Percentiles rank a stretch among this genome's conserved stretches.
Evolutionary conservation across 2,797 vertebrate species (phyloP).

Genomic region (Australoheros facetus): DNA sequence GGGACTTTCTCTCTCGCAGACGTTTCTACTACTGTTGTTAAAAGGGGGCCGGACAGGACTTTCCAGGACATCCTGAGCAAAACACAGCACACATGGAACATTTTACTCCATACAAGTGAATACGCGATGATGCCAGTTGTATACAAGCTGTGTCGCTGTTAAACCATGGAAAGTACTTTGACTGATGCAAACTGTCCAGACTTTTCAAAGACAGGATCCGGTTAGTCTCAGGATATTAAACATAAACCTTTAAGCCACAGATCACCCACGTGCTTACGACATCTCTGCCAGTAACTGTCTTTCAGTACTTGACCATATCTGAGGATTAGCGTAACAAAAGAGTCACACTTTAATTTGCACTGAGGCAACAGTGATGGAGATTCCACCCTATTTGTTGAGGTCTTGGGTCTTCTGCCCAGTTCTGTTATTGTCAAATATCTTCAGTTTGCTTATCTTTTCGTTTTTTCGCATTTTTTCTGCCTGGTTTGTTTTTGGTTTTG

Average conservation of each 20-base stretch:
- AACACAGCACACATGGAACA: neutral
- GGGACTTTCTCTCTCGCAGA: conserved; percentile 6
- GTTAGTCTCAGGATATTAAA: neutral
- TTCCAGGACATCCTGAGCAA: neutral
- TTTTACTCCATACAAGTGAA: neutral
- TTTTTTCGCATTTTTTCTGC: too few relatives aligned
- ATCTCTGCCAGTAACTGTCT: neutral
- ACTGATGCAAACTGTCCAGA: neutral
- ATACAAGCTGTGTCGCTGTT: neutral
- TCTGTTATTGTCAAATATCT: too few relatives aligned
- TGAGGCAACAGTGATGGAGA: neutral
- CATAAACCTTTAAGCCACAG: neutral
- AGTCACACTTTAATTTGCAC: neutral
- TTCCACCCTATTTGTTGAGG: neutral
- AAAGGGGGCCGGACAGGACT: neutral
- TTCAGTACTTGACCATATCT: neutral
- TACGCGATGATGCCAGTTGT: neutral
- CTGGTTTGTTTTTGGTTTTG: too few relatives aligned
- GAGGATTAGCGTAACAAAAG: neutral
- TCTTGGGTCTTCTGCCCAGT: too few relatives aligned
- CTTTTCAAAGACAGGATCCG: neutral
- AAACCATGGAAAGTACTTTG: neutral
- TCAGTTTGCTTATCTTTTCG: too few relatives aligned
- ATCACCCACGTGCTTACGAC: neutral
- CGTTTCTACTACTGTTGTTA: neutral